Conservation (phyloP, 2,797 vertebrate genomes). For the Nyctibius grandis region DNA sequence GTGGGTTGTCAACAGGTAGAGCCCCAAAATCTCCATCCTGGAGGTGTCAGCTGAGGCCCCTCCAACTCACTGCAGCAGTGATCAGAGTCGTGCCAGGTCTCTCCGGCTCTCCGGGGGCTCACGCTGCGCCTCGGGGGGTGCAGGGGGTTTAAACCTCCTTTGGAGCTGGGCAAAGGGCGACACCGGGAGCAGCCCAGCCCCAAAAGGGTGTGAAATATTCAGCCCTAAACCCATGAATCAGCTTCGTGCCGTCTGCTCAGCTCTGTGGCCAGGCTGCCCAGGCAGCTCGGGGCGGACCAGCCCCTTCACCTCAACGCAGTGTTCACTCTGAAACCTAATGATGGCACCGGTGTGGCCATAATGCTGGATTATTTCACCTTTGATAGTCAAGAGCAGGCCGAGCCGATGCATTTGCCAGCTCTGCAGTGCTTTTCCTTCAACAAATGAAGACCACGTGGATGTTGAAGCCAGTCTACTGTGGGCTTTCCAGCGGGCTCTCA, state of each 20-base stretch:
- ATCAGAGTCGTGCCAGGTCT: rapidly evolving
- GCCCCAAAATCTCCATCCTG: not conserved
- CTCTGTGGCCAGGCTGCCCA: not conserved
- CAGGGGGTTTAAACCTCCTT: not conserved
- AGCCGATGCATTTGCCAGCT: not conserved
- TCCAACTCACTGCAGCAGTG: not conserved
- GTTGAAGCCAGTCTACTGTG: not conserved
- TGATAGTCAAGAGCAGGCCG: not conserved
- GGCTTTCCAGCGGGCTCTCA: not conserved
- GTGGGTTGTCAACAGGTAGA: not conserved
- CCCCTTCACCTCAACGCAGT: rapidly evolving
- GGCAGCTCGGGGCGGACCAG: not conserved
- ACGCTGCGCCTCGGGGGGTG: rapidly evolving
- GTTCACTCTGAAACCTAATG: not conserved
- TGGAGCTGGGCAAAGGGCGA: rapidly evolving
- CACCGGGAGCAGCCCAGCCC: not conserved
- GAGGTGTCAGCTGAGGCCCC: not conserved
- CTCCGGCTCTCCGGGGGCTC: rapidly evolving
- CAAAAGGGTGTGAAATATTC: not conserved
- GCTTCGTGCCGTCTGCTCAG: not conserved
- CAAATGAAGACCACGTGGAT: rapidly evolving
- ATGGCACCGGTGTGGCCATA: not conserved
- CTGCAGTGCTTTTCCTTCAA: not conserved
- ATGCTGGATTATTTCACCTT: not conserved
- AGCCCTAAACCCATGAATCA: not conserved